phyloP scores from a whole-genome alignment of 2,797 vertebrate genomes.

The Cyprinella venusta region DNA sequence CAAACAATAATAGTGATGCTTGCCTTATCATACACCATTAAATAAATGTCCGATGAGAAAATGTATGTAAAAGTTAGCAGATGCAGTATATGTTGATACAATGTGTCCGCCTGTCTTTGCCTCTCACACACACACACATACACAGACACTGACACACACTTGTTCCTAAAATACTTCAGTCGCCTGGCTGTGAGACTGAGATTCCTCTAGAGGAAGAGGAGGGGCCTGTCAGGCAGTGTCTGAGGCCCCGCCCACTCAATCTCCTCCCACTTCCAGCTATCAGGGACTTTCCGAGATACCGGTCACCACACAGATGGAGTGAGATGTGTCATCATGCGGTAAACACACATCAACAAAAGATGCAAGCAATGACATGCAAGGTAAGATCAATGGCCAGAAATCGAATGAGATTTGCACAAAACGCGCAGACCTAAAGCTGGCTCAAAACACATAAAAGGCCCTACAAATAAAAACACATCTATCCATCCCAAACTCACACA shows the following conservation, averaged over 20 bases:
- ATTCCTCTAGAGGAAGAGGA: conserved; percentile 55
- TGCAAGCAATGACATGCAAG: conserved; percentile 21
- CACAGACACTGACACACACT: conserved; percentile 37
- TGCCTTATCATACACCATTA: not conserved
- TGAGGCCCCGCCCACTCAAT: conserved; percentile 41
- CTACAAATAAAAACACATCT: conserved; percentile 33
- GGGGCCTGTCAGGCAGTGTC: conserved; percentile 43
- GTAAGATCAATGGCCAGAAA: conserved; percentile 16
- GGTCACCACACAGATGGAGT: conserved; percentile 5
- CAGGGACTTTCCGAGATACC: conserved; percentile 56
- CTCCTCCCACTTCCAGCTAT: conserved; percentile 56
- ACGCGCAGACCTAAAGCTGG: not conserved
- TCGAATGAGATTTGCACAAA: conserved; percentile 10
- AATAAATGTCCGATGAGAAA: not conserved
- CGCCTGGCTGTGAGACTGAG: conserved; percentile 54
- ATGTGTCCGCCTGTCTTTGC: not conserved
- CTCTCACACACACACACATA: conserved; percentile 40
- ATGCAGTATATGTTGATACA: not conserved
- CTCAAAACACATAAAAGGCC: conserved; percentile 20
- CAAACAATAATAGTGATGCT: not conserved
- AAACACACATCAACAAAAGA: conserved; percentile 32
- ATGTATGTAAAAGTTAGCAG: conserved; percentile 6
- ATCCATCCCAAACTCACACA: conserved; percentile 26
- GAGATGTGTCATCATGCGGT: conserved; percentile 11
- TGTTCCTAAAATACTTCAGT: conserved; percentile 64